A percentile compares a stretch with the other conserved stretches of the same genome.
Evolutionary conservation across 1,140 invertebrate species (phyloP).

Genomic region (Camponotus vicinus): DNA sequence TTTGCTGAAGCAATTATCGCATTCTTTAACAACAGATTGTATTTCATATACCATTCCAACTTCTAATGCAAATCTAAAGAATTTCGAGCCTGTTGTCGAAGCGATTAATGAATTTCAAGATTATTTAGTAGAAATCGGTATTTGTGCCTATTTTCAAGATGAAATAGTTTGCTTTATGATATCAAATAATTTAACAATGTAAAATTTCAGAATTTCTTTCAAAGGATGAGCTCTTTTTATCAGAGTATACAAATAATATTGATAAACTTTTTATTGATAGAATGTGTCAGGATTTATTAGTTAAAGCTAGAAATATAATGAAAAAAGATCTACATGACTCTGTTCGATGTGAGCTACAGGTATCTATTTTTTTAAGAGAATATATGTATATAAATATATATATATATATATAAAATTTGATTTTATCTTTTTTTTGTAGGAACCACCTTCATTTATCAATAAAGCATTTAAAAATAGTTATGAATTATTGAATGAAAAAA

Average conservation of each 20-base stretch:
- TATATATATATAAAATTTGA: not conserved
- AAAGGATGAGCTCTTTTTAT: slow-evolving; percentile 80
- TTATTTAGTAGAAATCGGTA: slow-evolving; percentile 87
- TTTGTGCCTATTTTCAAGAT: slow-evolving; percentile 17
- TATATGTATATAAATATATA: not conserved
- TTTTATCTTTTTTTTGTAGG: slow-evolving; percentile 63
- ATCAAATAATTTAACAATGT: not conserved
- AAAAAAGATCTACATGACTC: slow-evolving; percentile 93
- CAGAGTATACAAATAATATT: slow-evolving; percentile 91
- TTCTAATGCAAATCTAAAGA: slow-evolving; percentile 89
- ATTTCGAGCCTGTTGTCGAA: slow-evolving; percentile 88
- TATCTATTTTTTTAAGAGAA: slow-evolving; percentile 17
- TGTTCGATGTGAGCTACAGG: slow-evolving; percentile 86
- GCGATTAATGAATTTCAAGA: slow-evolving; percentile 90
- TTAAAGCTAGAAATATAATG: slow-evolving; percentile 91
- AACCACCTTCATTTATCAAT: slow-evolving; percentile 79
- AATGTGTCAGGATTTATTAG: slow-evolving; percentile 91
- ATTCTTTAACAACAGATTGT: slow-evolving; percentile 91
- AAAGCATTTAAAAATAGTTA: slow-evolving; percentile 70
- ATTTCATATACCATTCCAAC: slow-evolving; percentile 92
- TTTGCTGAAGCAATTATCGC: slow-evolving; percentile 88
- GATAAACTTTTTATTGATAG: slow-evolving; percentile 93
- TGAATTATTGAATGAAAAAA: slow-evolving; percentile 68
- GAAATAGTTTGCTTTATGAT: not conserved
- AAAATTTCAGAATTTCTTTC: slow-evolving; percentile 85